Evolutionary conservation across 2,113 vertebrate species (phyloP), one percentile per base, ranked within the genome.

Genomic region (Callaeas wilsoni): DNA sequence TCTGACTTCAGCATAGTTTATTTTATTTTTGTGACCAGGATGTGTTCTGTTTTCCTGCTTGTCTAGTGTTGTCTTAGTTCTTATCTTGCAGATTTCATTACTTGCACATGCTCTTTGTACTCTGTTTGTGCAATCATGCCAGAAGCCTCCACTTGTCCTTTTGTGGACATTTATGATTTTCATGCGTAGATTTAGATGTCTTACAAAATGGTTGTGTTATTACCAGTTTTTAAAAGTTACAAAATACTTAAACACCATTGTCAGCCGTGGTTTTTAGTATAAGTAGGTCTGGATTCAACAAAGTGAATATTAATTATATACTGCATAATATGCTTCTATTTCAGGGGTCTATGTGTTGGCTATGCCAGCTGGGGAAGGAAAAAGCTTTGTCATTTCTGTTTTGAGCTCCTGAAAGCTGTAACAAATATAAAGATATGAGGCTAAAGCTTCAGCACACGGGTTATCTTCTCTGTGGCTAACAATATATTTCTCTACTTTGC

Each of bases 401-500:
- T 68, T 41, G 13, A 84, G 39, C 20, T 87, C 30, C 52, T 44
- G 87, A 82, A 71, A 92, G 6, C 44, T 55, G 46, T 8, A 44
- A 42, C 3, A 46, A 29, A 60, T 74, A 8, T 23, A 55, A 39
- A 5, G 12, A 49, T 37, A 62, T 1, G n/a, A 67, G 17, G 11
- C 10, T 69, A 77, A 87, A n/a, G 13, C 41, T 76, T 50, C 44
- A 85, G 23, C 9, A 12, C 35, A 11, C 0, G 0, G 17, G 25
- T 35, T 83, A 63, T 63, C 26, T 91, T 50, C 69, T 91, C 46
- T 68, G 26, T 9, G 15, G 60, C 39, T 91, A 89, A 97, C 64
- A 27, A 42, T 64, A 67, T 49, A 18, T 92, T 80, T 30, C 20
- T 71, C 33, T 46, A 67, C 79, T 96, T 97, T 95, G 71, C 94